Percentiles rank a stretch among this genome's conserved stretches.
These are phyloP conservation scores for Parapristionchus giblindavisi DNA, from an alignment of 2,888 invertebrate species.

Conservation along the genomic window DNA sequence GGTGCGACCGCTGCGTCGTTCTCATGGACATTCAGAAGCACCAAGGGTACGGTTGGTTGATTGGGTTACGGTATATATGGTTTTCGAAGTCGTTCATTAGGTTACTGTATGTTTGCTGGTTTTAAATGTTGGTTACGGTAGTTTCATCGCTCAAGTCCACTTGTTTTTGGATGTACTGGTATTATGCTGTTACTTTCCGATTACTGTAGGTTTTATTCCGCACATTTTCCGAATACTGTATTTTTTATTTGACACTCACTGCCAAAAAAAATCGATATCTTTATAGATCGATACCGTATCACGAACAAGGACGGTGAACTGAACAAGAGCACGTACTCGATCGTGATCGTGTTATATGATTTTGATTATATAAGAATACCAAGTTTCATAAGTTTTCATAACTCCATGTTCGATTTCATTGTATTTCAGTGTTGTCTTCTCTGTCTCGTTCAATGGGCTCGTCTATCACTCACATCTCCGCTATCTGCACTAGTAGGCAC, in stretches of 20 bases:
- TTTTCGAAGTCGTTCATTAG: too few species aligned
- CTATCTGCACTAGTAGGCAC: slow-evolving; percentile 4
- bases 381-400: too few species aligned
- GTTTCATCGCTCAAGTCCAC: too few species aligned
- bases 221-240: neutral
- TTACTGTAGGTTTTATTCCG: too few species aligned
- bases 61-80: neutral
- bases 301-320: slow-evolving; percentile 29
- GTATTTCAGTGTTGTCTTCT: slow-evolving; percentile 15
- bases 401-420: too few species aligned
- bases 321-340: slow-evolving; percentile 35
- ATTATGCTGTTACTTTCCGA: too few species aligned
- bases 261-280: slow-evolving; percentile 1
- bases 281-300: slow-evolving; percentile 33
- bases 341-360: too few species aligned
- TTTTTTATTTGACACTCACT: too few species aligned
- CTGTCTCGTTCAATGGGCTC: neutral
- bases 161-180: too few species aligned
- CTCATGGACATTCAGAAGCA: slow-evolving; percentile 35
- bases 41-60: slow-evolving; percentile 29
- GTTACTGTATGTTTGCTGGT: too few species aligned
- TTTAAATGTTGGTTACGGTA: too few species aligned
- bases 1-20: slow-evolving; percentile 25
- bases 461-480: slow-evolving; percentile 5
- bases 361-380: too few species aligned